These are phyloP conservation scores for Addax nasomaculatus DNA, from an alignment of 2,113 vertebrate genomes.

Conservation along the genomic window DNA sequence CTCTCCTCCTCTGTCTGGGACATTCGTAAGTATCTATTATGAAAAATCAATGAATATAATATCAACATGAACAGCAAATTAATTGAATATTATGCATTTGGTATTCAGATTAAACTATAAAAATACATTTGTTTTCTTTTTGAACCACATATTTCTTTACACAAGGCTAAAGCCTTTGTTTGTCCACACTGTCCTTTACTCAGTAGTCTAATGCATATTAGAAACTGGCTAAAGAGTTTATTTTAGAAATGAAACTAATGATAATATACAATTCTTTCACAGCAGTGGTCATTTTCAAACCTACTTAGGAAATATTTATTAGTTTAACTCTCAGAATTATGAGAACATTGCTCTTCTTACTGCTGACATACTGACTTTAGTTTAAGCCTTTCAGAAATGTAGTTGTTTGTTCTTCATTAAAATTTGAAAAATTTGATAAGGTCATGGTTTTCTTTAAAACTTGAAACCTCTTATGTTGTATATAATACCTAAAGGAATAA, in stretches of 20 bases:
- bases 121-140: neutral
- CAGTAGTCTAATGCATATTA: neutral
- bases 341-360: neutral
- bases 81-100: neutral
- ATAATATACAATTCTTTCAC: neutral
- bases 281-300: neutral
- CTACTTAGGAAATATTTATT: neutral
- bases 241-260: constrained; percentile 22
- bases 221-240: neutral
- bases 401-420: neutral
- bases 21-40: neutral
- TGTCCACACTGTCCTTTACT: neutral
- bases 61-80: neutral
- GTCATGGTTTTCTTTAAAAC: neutral
- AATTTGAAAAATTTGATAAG: neutral
- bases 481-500: neutral
- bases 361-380: neutral
- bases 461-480: neutral
- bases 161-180: neutral
- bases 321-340: neutral
- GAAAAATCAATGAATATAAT: neutral
- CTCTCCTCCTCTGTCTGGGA: neutral
- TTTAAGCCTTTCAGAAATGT: neutral
- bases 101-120: neutral
- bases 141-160: neutral